Conservation (phyloP, 1,140 invertebrate genomes). For the Meloidogyne chitwoodi region DNA sequence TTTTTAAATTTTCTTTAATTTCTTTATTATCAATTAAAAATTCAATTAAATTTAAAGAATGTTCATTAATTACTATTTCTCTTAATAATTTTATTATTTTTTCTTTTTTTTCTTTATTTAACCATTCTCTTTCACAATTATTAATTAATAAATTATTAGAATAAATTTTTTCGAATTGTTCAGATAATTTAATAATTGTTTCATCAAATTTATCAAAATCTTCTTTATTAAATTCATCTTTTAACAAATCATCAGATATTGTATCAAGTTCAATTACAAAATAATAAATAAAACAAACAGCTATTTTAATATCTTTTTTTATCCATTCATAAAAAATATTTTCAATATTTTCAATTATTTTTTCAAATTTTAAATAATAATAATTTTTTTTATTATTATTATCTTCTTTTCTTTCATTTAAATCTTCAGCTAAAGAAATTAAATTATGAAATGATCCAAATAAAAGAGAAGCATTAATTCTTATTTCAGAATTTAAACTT, state of each 20-base stretch:
- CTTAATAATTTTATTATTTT: background rate
- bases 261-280: background rate
- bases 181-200: background rate
- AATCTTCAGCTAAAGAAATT: too few species aligned
- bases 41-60: background rate
- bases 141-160: background rate
- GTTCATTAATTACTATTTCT: background rate
- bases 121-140: background rate
- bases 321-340: background rate
- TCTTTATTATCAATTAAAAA: background rate
- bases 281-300: background rate
- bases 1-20: background rate
- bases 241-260: background rate
- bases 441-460: background rate
- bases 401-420: too few species aligned
- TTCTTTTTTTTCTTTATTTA: background rate
- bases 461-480: background rate
- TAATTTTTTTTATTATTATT: too few species aligned
- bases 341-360: background rate
- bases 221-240: too few species aligned
- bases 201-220: background rate
- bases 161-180: background rate
- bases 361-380: background rate
- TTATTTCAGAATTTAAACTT: background rate
- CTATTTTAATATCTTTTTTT: background rate